These are phyloP conservation scores for Atethmia centrago DNA, from an alignment of 2,888 invertebrate genomes.

Conservation along the genomic window DNA sequence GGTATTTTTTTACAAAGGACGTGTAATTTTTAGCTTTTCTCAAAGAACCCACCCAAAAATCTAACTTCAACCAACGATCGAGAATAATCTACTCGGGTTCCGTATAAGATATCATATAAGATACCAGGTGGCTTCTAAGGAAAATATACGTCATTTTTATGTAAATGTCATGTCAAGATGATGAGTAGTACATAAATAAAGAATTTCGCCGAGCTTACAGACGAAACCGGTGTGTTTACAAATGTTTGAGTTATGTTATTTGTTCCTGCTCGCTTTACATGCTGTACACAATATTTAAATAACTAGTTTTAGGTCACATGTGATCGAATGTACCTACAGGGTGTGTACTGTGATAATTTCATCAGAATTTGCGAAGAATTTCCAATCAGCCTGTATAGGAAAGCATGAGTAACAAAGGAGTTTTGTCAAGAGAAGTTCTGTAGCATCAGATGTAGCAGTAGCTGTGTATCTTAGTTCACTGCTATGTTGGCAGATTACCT, in stretches of 20 bases:
- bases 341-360: background rate
- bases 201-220: background rate
- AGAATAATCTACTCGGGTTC: background rate
- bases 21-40: background rate
- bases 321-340: background rate
- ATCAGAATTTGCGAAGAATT: background rate
- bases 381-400: background rate
- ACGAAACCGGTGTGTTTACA: background rate
- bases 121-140: background rate
- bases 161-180: conserved; percentile 18
- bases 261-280: conserved; percentile 29
- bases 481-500: background rate
- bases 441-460: background rate
- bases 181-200: conserved; percentile 13
- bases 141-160: background rate
- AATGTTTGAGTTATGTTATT: conserved; percentile 17
- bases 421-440: background rate
- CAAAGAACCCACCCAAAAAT: background rate
- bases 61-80: background rate
- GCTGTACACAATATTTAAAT: background rate
- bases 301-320: background rate
- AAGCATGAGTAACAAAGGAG: background rate
- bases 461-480: too few species aligned
- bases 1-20: background rate
- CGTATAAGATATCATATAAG: background rate